phyloP scores from a whole-genome alignment of 2,797 vertebrate species.

The Chelonia mydas region DNA sequence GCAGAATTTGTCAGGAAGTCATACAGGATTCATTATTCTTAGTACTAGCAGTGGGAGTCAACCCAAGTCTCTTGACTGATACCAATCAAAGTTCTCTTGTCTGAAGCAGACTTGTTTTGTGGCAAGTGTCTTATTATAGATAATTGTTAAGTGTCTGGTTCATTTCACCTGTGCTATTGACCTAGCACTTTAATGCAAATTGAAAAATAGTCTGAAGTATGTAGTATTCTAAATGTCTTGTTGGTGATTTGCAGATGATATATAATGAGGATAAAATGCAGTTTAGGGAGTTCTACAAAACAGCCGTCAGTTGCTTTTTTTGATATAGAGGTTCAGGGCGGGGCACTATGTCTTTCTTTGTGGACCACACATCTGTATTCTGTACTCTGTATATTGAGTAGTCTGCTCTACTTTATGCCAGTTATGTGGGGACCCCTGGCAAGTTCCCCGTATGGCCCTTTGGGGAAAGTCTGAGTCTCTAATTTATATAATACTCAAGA shows the following conservation, averaged over 20 bases:
- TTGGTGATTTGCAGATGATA: not conserved
- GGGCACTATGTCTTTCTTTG: not conserved
- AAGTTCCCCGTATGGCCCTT: not conserved
- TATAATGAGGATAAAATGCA: not conserved
- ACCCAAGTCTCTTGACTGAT: not conserved
- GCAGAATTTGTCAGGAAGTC: not conserved
- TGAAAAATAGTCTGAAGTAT: not conserved
- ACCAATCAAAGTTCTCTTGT: not conserved
- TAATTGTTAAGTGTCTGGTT: not conserved
- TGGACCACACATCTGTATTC: not conserved
- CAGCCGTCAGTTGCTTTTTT: not conserved
- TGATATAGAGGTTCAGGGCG: not conserved
- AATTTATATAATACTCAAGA: not conserved
- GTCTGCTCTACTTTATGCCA: not conserved
- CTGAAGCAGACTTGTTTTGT: not conserved
- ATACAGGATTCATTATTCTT: not conserved
- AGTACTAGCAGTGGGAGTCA: not conserved
- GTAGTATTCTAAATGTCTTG: not conserved
- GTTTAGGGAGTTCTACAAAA: not conserved
- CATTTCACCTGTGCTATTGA: not conserved
- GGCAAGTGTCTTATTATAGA: not conserved
- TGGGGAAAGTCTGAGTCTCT: not conserved
- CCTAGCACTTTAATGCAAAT: not conserved
- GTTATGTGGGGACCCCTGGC: not conserved
- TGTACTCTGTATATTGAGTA: not conserved